phyloP scores from a whole-genome alignment of 2,113 vertebrate genomes.

The Oryzias curvinotus region DNA sequence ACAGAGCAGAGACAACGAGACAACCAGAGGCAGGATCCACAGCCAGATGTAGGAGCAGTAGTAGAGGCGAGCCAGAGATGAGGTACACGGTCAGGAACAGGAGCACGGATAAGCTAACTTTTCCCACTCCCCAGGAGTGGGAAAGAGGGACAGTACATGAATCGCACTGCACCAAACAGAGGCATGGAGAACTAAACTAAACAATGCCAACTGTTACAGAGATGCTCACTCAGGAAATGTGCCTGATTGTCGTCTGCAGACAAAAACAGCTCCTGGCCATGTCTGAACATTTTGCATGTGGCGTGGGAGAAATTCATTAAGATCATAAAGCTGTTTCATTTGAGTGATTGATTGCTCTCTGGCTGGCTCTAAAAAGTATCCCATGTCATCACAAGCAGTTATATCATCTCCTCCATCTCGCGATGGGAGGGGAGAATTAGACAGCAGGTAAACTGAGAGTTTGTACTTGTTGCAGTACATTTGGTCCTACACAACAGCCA shows the following conservation, averaged over 20 bases:
- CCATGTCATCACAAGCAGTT: slow-evolving; percentile 47
- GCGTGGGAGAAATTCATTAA: slow-evolving; percentile 71
- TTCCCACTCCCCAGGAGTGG: too few relatives aligned
- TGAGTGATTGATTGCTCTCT: slow-evolving; percentile 36
- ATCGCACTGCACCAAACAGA: too few relatives aligned
- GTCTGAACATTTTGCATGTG: slow-evolving; percentile 38
- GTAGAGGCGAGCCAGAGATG: too few relatives aligned
- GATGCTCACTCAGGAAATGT: too few relatives aligned
- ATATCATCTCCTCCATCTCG: slow-evolving; percentile 45
- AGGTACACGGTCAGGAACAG: too few relatives aligned
- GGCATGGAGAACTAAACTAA: too few relatives aligned
- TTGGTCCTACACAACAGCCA: slow-evolving; percentile 64
- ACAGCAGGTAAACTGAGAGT: slow-evolving; percentile 41
- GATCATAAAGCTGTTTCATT: slow-evolving; percentile 55
- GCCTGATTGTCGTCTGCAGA: slow-evolving; percentile 19
- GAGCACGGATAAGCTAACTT: too few relatives aligned
- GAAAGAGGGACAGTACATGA: too few relatives aligned
- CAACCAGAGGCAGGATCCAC: too few relatives aligned
- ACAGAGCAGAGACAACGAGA: too few relatives aligned
- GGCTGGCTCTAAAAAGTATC: slow-evolving; percentile 53
- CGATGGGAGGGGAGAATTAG: slow-evolving; percentile 15
- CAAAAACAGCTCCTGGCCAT: slow-evolving; percentile 39
- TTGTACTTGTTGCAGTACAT: slow-evolving; percentile 70
- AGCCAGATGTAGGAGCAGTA: too few relatives aligned
- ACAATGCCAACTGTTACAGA: neutral